Percentiles rank a stretch among this genome's conserved stretches.
These are phyloP conservation scores for Apocheima hispidaria DNA, from an alignment of 2,888 invertebrate species.

Conservation along the genomic window DNA sequence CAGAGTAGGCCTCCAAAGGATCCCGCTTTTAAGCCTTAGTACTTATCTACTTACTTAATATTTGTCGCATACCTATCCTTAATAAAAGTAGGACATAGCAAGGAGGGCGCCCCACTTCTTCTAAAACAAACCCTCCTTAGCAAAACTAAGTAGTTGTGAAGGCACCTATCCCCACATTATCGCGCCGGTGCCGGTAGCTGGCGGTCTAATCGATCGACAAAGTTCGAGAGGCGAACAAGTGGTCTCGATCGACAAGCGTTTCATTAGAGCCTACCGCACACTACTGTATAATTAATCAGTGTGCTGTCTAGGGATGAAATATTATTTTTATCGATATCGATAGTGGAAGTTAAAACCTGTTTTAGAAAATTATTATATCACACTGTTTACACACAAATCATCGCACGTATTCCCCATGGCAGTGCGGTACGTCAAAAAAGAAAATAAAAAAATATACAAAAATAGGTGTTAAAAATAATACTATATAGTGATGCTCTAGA, in stretches of 20 bases:
- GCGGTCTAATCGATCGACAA: slow-evolving; percentile 26
- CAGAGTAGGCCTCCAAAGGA: too few species aligned
- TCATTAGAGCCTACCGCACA: slow-evolving; percentile 34
- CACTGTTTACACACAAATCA: too few species aligned
- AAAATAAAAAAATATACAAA: too few species aligned
- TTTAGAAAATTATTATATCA: too few species aligned
- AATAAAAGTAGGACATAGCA: too few species aligned
- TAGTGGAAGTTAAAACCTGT: neutral
- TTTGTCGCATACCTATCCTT: too few species aligned
- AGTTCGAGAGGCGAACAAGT: slow-evolving; percentile 23
- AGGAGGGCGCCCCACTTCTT: neutral
- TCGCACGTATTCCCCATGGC: too few species aligned
- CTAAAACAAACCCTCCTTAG: slow-evolving; percentile 1
- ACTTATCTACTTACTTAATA: too few species aligned
- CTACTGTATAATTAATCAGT: slow-evolving; percentile 40
- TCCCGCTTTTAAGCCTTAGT: too few species aligned
- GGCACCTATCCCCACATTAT: slow-evolving; percentile 6
- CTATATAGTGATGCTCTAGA: too few species aligned
- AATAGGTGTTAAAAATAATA: too few species aligned
- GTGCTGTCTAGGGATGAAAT: slow-evolving; percentile 14
- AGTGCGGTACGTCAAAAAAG: too few species aligned
- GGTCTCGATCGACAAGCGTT: slow-evolving; percentile 30
- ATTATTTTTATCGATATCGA: slow-evolving; percentile 12
- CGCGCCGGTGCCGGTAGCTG: slow-evolving; percentile 21
- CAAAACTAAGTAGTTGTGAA: slow-evolving; percentile 2